Evolutionary conservation across 2,113 vertebrate genomes (phyloP), one percentile per base, ranked within the genome.

Genomic region (Lagopus leucura): DNA sequence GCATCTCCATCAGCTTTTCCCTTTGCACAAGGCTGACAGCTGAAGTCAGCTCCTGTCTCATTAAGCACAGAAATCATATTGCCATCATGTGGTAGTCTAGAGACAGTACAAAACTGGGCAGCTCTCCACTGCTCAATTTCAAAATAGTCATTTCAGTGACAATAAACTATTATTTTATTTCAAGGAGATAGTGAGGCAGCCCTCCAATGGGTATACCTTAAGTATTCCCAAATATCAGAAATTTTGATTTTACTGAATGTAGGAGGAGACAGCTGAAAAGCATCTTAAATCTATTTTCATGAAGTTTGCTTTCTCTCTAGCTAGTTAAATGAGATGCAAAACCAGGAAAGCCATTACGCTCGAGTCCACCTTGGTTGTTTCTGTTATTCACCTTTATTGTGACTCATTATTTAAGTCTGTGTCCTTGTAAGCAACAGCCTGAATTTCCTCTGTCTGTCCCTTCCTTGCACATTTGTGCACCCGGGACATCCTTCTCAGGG

Each of bases 41-140:
- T 38, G 32, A n/a, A 64, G 38, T 3, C 9, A 52, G 38, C 6
- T 40, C 20, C 17, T 20, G 11, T 19, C 61, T 73, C 71, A 40
- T 20, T 45, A 66, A 70, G 75, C n/a, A 63, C 36, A 94, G 71
- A 73, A 89, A 70, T 92, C 89, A 82, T 27, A 91, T 63, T 89
- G 90, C 94, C 71, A 76, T 92, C 96, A 91, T n/a, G 67, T 94
- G 96, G 93, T 42, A 58, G 27, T 48, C 40, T 2, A 5, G 8
- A 13, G 9, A 34, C 60, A 70, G 21, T 25, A 66, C 88, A 91
- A 80, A 73, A 32, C 73, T 58, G 38, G 74, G 40, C 64, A 58
- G 15, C n/a, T 48, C 69, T 60, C 47, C n/a, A 45, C 3, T 27
- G 14, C 52, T 38, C 61, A 2, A 20, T 78, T 47, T 69, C 12